Evolutionary conservation across 2,888 invertebrate genomes (phyloP).

Genomic region (Holacanthella duospinosa): DNA sequence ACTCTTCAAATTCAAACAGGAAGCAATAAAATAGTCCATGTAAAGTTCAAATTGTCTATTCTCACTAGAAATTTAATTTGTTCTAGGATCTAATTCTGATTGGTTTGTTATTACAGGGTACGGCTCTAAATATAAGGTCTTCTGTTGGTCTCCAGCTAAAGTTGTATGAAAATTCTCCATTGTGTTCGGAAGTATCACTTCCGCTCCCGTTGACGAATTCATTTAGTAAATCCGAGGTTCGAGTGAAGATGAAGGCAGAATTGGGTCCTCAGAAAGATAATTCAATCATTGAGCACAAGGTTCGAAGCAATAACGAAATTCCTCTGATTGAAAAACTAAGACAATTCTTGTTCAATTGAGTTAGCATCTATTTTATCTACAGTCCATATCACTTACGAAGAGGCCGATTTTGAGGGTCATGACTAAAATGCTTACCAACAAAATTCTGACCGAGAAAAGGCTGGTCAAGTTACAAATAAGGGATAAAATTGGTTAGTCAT

Average conservation of each 20-base stretch:
- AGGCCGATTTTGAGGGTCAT: no score
- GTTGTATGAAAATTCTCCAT: slow-evolving; percentile 41
- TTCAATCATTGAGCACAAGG: slow-evolving; percentile 62
- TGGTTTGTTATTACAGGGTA: slow-evolving; percentile 45
- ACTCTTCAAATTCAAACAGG: slow-evolving; percentile 65
- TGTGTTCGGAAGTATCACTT: slow-evolving; percentile 50
- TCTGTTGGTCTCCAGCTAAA: slow-evolving; percentile 58
- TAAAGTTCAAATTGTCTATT: slow-evolving; percentile 42
- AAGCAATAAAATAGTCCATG: slow-evolving; percentile 60
- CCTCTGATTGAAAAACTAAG: background rate
- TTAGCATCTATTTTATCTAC: background rate
- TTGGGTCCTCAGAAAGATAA: slow-evolving; percentile 61
- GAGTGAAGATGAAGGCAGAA: slow-evolving; percentile 59
- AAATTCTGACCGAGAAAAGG: no score
- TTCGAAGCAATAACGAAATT: slow-evolving; percentile 42
- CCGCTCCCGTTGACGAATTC: slow-evolving; percentile 52
- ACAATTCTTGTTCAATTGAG: background rate
- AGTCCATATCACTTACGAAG: no score
- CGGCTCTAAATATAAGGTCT: slow-evolving; percentile 53
- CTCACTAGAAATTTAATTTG: background rate
- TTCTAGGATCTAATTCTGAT: background rate
- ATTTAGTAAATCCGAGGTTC: slow-evolving; percentile 54
- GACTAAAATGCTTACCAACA: no score
- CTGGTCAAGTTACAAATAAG: no score
- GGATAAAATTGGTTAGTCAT: no score